Base-by-base conservation (phyloP, 92 coral and sea anemone species). In the Zoanthus solanderi region DNA sequence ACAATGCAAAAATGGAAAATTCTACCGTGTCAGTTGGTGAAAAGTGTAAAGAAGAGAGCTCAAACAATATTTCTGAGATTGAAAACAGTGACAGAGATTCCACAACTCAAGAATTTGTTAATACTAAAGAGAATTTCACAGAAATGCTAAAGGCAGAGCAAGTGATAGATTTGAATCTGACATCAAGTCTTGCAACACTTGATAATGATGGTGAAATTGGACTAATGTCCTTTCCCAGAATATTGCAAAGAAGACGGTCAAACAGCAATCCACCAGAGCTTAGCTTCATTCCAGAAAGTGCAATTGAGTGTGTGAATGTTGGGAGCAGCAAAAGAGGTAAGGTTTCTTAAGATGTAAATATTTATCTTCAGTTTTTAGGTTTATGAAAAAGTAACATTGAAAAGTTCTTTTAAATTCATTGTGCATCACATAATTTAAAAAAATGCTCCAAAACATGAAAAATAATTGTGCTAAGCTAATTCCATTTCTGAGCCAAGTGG, bases 221-320 rank as follows among this genome's bases (percentile, higher is more conserved):
- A 44, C 47, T 17, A n/a, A 16, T 47, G 16, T 60, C 60, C 2
- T 30, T 81, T 42, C 28, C 74, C 74, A 81, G 85, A 47, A 66
- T 61, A 45, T 32, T 48, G 44, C 58, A 75, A 66, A 81, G 75
- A 42, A 66, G 46, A 3, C 85, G 47, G 46, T 81, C 85, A 23
- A 81, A 44, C 42, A 81, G 85, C 75, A 81, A 67, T 44, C 75
- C 85, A 6, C 93, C 95, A 12, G 90, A 90, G 89, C 85, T 95
- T 29, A 95, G 94, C 90, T 95, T 95, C 75, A 88, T 95, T 48
- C 98, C 88, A 11, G 98, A 95, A 63, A 93, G 93, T 72, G 85
- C 96, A 29, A 93, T 95, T 72, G 98, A 94, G 15, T 90, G 88
- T 89, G 94, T 95, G 42, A 95, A 95, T 83, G 89, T 95, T 54